Percentiles rank a stretch among this genome's conserved stretches.
Conservation (phyloP, 2,113 vertebrate genomes). For the Parus major region DNA sequence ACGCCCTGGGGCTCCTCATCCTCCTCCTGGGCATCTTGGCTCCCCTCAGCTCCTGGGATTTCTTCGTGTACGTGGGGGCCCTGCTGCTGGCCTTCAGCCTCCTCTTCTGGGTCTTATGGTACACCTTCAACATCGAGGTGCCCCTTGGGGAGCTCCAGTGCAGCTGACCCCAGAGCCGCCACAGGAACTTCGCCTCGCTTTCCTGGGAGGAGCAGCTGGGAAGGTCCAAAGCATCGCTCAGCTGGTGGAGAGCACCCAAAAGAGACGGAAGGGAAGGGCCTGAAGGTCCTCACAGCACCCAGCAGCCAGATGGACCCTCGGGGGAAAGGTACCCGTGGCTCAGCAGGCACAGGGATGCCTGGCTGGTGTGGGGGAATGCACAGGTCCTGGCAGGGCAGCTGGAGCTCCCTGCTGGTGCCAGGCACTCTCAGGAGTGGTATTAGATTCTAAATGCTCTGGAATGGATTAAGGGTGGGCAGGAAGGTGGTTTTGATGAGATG, state of each 20-base stretch:
- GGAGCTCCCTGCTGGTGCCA: neutral
- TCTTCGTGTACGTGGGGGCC: conserved; percentile 83
- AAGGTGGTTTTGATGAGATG: neutral
- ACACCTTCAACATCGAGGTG: conserved; percentile 79
- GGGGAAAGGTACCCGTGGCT: conserved; percentile 16
- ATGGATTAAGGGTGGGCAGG: neutral
- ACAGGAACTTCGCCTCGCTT: neutral
- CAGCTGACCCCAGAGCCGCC: accelerated
- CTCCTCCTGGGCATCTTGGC: conserved; percentile 83
- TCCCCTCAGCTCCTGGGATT: conserved; percentile 82
- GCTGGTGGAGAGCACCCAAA: neutral
- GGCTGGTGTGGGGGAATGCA: neutral
- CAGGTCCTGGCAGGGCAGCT: neutral
- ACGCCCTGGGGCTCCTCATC: conserved; percentile 74
- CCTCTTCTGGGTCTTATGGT: conserved; percentile 88
- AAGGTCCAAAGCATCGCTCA: neutral
- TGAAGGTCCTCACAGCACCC: neutral
- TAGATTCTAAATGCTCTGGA: neutral
- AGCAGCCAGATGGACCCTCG: neutral
- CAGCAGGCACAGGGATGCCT: neutral
- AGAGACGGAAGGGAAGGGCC: neutral
- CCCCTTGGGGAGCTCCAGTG: conserved; percentile 71
- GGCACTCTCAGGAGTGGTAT: accelerated
- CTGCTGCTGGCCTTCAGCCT: conserved; percentile 85
- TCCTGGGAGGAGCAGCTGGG: neutral